These are phyloP conservation scores for Embiotoca jacksoni DNA, from an alignment of 2,113 vertebrate species.

Conservation along the genomic window DNA sequence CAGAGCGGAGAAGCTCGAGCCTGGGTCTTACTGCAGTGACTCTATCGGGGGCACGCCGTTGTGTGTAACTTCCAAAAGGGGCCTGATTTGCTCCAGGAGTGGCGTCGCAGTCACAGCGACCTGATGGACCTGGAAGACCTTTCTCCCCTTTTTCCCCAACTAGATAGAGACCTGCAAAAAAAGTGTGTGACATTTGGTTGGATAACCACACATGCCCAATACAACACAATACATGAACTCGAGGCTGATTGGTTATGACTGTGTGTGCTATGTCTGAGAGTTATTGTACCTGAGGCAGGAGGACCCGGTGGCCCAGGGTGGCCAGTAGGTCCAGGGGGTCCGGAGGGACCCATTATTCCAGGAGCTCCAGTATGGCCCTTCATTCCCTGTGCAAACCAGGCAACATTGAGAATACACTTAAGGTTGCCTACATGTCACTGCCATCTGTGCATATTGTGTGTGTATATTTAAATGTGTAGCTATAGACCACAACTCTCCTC, in stretches of 20 bases:
- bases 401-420: conserved; percentile 21
- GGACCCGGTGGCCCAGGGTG: conserved; percentile 89
- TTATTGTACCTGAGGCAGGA: conserved; percentile 85
- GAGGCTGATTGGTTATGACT: not conserved
- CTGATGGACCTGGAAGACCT: conserved; percentile 90
- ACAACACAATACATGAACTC: not conserved
- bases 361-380: conserved; percentile 87
- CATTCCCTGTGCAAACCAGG: conserved; percentile 84
- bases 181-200: not conserved
- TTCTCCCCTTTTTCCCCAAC: conserved; percentile 94
- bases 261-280: not conserved
- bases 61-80: conserved; percentile 83
- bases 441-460: conserved; percentile 9
- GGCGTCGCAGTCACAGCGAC: conserved; percentile 89
- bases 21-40: conserved; percentile 88
- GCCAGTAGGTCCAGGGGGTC: conserved; percentile 88
- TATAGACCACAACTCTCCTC: not conserved
- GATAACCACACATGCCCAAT: not conserved
- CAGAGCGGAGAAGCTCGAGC: too few species aligned
- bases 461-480: not conserved
- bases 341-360: conserved; percentile 88
- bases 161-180: conserved; percentile 85
- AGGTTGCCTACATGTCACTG: conserved; percentile 21
- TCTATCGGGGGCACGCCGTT: conserved; percentile 81
- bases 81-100: conserved; percentile 82